phyloP scores from a whole-genome alignment of 2,797 vertebrate genomes.

The Myotis vivesi region DNA sequence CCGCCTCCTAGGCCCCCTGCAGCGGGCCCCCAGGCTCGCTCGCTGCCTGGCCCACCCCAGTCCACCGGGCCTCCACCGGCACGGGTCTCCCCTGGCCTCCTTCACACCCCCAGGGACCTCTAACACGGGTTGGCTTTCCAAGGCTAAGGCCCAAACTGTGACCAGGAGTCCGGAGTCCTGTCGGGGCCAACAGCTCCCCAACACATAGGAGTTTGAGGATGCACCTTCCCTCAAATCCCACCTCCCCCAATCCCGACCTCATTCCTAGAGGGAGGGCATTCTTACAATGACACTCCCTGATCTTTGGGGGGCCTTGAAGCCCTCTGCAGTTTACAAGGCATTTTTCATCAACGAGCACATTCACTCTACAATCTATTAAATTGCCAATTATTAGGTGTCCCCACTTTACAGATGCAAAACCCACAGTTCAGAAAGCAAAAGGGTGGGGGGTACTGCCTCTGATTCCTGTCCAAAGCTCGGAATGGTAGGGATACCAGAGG shows the following conservation, averaged over 20 bases:
- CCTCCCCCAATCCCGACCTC: not conserved
- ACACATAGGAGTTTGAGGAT: not conserved
- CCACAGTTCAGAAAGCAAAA: not conserved
- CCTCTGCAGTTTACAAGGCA: constrained; percentile 20
- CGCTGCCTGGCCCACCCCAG: not conserved
- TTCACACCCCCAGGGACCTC: not conserved
- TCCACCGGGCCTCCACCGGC: not conserved
- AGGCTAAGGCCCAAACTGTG: not conserved
- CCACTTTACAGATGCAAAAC: not conserved
- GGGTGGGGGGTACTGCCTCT: not conserved
- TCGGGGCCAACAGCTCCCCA: not conserved
- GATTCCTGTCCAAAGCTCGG: not conserved
- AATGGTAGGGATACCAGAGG: not conserved
- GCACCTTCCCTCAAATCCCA: not conserved
- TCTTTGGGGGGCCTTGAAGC: constrained; percentile 38
- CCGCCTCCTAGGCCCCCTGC: not conserved
- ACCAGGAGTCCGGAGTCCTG: not conserved
- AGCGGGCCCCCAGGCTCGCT: accelerated
- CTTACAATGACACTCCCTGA: constrained; percentile 22
- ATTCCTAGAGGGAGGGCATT: not conserved
- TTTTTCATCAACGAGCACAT: constrained; percentile 47
- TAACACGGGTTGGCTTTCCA: not conserved
- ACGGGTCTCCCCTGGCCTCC: not conserved
- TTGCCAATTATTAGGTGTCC: not conserved
- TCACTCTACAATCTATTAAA: not conserved